phyloP scores from a whole-genome alignment of 2,797 vertebrate species.

The Molossus molossus region DNA sequence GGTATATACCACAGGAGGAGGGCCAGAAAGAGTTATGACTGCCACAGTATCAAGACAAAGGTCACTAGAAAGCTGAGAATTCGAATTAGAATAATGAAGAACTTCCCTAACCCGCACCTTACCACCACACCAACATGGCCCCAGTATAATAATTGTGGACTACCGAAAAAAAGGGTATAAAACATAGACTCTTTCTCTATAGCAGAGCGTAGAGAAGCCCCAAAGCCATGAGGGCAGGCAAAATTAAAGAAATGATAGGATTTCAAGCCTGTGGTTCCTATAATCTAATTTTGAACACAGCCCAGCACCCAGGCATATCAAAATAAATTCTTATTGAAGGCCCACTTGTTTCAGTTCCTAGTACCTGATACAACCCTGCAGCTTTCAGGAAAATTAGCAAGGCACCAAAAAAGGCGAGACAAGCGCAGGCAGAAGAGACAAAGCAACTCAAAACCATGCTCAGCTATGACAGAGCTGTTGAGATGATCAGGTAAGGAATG shows the following conservation, averaged over 20 bases:
- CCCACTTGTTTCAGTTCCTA: background rate
- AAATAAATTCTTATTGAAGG: background rate
- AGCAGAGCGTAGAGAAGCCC: fast-evolving
- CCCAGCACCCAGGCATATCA: background rate
- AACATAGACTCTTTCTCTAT: background rate
- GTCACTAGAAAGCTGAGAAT: background rate
- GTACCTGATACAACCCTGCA: background rate
- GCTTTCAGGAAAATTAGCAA: background rate
- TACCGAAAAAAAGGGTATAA: background rate
- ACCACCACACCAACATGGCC: fast-evolving
- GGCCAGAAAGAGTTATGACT: background rate
- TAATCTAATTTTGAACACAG: background rate
- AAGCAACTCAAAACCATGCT: background rate
- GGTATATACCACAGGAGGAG: background rate
- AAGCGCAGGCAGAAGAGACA: background rate
- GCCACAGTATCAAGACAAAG: background rate
- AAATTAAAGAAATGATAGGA: background rate
- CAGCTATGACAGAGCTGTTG: background rate
- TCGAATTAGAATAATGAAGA: background rate
- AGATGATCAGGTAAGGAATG: background rate
- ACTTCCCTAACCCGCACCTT: background rate
- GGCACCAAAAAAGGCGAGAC: background rate
- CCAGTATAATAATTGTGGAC: background rate
- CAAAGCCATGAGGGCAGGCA: no score
- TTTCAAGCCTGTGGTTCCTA: background rate